These are phyloP conservation scores for Brachyalestes nurse DNA, from an alignment of 2,797 vertebrate genomes.

Conservation along the genomic window DNA sequence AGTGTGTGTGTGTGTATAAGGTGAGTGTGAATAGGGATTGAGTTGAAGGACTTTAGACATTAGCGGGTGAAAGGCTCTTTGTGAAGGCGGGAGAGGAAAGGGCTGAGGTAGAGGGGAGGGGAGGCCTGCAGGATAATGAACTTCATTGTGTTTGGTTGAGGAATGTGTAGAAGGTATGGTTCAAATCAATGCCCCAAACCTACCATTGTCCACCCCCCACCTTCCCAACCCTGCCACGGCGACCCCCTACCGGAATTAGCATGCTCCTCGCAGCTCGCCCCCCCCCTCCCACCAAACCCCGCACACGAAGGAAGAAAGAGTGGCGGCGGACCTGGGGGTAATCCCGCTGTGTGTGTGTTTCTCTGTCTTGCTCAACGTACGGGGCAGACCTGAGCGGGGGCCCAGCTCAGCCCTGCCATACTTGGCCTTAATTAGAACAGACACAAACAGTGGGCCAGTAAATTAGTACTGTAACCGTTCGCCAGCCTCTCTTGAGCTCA, in stretches of 20 bases:
- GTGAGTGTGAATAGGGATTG: conserved; percentile 49
- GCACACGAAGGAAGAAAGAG: conserved; percentile 86
- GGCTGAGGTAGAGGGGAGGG: conserved; percentile 42
- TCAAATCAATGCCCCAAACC: conserved; percentile 72
- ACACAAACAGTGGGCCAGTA: conserved; percentile 88
- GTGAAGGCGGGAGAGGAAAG: conserved; percentile 44
- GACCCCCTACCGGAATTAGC: conserved; percentile 67
- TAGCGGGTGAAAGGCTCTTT: conserved; percentile 58
- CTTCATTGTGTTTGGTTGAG: conserved; percentile 64
- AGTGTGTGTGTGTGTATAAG: conserved; percentile 40
- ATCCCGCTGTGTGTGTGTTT: conserved; percentile 67
- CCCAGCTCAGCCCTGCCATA: conserved; percentile 41
- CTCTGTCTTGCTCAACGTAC: conserved; percentile 34
- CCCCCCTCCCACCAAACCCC: conserved; percentile 46
- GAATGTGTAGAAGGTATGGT: conserved; percentile 65
- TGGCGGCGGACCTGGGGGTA: conserved; percentile 84
- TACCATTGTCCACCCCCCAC: conserved; percentile 65
- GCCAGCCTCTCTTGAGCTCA: conserved; percentile 87
- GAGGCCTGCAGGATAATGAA: conserved; percentile 61
- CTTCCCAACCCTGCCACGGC: conserved; percentile 49
- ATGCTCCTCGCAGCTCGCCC: conserved; percentile 49
- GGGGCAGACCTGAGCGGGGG: conserved; percentile 40
- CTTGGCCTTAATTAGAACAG: conserved; percentile 95
- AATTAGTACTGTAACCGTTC: conserved; percentile 90
- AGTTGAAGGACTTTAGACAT: conserved; percentile 51